phyloP scores from a whole-genome alignment of 2,888 invertebrate species.

The Drosophila anceps region DNA sequence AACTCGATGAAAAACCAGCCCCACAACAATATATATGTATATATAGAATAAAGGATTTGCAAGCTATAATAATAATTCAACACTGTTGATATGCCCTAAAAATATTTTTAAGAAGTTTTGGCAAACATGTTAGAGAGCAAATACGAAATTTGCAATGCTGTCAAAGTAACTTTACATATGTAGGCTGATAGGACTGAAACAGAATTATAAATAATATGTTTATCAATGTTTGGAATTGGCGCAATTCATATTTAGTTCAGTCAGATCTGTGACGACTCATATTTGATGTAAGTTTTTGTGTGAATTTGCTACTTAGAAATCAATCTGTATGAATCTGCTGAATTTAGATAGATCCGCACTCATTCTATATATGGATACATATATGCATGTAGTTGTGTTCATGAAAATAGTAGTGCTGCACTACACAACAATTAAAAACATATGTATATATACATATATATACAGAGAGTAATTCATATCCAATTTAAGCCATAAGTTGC shows the following conservation, averaged over 20 bases:
- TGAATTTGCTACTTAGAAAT: too few relatives aligned
- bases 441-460: too few relatives aligned
- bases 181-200: not conserved
- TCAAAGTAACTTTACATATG: not conserved
- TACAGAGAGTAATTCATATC: too few relatives aligned
- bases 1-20: not conserved
- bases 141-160: not conserved
- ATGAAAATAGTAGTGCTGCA: too few relatives aligned
- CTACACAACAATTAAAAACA: too few relatives aligned
- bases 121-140: not conserved
- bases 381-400: too few relatives aligned
- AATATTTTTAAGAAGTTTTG: constrained; percentile 5
- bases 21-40: constrained; percentile 17
- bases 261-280: not conserved
- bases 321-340: too few relatives aligned
- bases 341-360: too few relatives aligned
- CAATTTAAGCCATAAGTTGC: too few relatives aligned
- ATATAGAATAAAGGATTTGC: constrained; percentile 4
- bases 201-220: not conserved
- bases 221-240: too few relatives aligned
- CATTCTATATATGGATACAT: too few relatives aligned
- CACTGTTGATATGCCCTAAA: constrained; percentile 27
- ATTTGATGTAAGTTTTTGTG: not conserved
- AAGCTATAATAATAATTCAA: constrained; percentile 22
- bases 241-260: not conserved